Evolutionary conservation across 2,113 vertebrate genomes (phyloP).

Genomic region (Silurus glanis): DNA sequence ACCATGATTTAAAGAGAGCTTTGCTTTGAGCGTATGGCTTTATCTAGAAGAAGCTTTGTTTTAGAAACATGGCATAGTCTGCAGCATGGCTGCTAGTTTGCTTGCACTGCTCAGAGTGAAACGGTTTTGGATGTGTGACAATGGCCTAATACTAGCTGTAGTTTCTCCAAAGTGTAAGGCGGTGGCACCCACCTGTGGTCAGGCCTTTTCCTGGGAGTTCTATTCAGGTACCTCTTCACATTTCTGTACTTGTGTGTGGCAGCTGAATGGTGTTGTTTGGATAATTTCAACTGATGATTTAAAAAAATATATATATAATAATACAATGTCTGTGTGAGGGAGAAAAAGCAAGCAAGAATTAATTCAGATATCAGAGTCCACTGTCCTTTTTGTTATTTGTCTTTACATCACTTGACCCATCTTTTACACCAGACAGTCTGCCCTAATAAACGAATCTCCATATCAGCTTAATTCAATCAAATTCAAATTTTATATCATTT

Average conservation of each 20-base stretch:
- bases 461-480: neutral
- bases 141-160: constrained; percentile 74
- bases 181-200: constrained; percentile 72
- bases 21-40: constrained; percentile 18
- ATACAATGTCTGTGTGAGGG: neutral
- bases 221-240: constrained; percentile 72
- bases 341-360: neutral
- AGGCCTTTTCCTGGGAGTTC: constrained; percentile 77
- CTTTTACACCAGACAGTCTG: neutral
- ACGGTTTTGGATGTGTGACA: constrained; percentile 50
- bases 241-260: constrained; percentile 50
- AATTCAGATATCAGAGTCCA: neutral
- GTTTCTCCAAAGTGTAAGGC: constrained; percentile 75
- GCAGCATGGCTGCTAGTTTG: constrained; percentile 60
- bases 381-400: neutral
- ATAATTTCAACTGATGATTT: neutral
- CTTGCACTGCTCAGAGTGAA: constrained; percentile 41
- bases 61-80: neutral
- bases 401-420: neutral
- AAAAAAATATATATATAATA: neutral
- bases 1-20: constrained; percentile 13
- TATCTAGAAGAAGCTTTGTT: constrained; percentile 12
- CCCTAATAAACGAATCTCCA: neutral
- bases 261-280: constrained; percentile 18
- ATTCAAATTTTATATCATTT: no score